These are phyloP conservation scores for Xiphydria camelus DNA, from an alignment of 2,888 invertebrate species.

Conservation along the genomic window DNA sequence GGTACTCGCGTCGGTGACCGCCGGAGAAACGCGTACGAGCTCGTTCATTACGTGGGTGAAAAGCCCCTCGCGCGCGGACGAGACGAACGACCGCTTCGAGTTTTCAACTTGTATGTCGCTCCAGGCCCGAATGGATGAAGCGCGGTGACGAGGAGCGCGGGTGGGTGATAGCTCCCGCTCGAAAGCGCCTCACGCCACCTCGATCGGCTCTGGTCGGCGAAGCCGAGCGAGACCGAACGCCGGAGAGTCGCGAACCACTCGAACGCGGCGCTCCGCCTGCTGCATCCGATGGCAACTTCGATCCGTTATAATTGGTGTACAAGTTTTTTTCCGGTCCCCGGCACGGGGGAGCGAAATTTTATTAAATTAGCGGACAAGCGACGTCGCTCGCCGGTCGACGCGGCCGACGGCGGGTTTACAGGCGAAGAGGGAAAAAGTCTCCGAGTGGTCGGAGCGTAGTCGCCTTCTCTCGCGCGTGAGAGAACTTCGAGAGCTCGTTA, in stretches of 20 bases:
- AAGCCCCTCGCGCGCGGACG: no score
- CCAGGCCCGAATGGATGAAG: no score
- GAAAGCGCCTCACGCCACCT: no score
- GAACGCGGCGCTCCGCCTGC: conserved; percentile 34
- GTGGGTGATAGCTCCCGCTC: no score
- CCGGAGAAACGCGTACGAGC: no score
- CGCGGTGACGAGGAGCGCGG: no score
- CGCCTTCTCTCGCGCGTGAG: conserved; percentile 18
- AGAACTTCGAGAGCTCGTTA: conserved; percentile 24
- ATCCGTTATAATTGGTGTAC: conserved; percentile 51
- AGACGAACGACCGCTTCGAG: no score
- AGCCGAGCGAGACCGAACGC: conserved; percentile 4
- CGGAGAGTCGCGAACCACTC: conserved; percentile 28
- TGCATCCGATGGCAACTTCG: conserved; percentile 49
- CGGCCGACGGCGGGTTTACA: no score
- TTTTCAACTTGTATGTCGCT: no score
- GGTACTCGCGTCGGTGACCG: no score
- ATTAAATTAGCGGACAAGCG: conserved; percentile 22
- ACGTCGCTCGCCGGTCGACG: conserved; percentile 3
- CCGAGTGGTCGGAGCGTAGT: background rate
- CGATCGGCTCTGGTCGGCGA: no score
- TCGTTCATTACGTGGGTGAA: no score
- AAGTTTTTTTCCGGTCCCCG: conserved; percentile 36
- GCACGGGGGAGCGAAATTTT: conserved; percentile 4
- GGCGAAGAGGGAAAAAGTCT: background rate